Evolutionary conservation across 2,888 invertebrate genomes (phyloP).

Genomic region (Cosmia trapezina): DNA sequence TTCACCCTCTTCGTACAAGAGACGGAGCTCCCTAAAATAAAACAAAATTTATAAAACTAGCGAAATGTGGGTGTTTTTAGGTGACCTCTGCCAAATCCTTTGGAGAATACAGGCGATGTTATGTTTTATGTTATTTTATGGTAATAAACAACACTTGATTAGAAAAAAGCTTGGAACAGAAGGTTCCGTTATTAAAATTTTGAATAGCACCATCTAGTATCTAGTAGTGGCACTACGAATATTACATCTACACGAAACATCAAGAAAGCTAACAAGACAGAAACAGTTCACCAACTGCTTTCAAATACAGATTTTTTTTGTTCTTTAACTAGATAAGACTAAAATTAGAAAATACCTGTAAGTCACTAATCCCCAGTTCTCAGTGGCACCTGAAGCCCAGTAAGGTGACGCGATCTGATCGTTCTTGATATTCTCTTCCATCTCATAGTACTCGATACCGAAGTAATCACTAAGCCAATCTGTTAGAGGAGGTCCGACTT

Average conservation of each 20-base stretch:
- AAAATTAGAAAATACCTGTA: constrained; percentile 76
- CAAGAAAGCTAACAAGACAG: not conserved
- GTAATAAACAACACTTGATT: not conserved
- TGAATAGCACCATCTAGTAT: constrained; percentile 13
- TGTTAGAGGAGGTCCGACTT: constrained; percentile 83
- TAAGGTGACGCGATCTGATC: constrained; percentile 86
- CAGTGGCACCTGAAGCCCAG: constrained; percentile 88
- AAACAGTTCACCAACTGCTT: not conserved
- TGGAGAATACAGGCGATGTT: not conserved
- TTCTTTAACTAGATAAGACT: not conserved
- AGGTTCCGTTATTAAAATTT: not conserved
- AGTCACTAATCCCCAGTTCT: constrained; percentile 87
- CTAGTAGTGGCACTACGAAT: not conserved
- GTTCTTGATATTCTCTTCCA: constrained; percentile 83
- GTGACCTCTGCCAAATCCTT: not conserved
- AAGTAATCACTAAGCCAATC: constrained; percentile 83
- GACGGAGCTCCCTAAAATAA: constrained; percentile 81
- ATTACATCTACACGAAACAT: not conserved
- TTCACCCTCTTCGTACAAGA: constrained; percentile 83
- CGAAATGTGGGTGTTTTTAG: not conserved
- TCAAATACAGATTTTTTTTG: no score
- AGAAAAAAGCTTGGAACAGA: not conserved
- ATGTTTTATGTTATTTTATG: not conserved
- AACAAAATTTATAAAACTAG: not conserved
- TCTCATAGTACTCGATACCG: constrained; percentile 81